Evolutionary conservation across 2,888 invertebrate genomes (phyloP), one percentile per base, ranked within the genome.

Genomic region (Caenorhabditis virilis): DNA sequence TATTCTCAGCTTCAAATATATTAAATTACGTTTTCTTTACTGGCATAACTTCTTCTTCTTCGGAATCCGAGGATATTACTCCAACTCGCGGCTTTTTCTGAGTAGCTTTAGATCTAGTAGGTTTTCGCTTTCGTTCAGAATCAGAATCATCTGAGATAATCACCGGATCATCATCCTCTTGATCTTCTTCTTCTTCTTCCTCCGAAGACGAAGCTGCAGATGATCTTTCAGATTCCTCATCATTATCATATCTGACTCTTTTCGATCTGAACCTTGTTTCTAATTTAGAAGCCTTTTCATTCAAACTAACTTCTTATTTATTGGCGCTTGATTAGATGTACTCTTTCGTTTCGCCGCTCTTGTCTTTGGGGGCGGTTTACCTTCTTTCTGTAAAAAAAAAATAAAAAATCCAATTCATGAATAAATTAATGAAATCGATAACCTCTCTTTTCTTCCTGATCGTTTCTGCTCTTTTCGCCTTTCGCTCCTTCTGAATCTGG

Each of bases 401-500:
- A 15, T n/a, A n/a, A n/a, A n/a, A n/a, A n/a, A n/a, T n/a, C n/a
- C n/a, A n/a, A n/a, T n/a, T n/a, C n/a, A 51, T 51, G 7, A 7
- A 22, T 11, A n/a, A 30, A 4, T 48, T 35, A n/a, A 45, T 47
- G 33, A 47, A 27, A 33, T 33, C 6, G 20, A 6, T 13, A 9
- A 27, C 51, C 51, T 57, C 43, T 36, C 45, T 25, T 27, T 57
- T 66, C 16, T 52, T 56, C 22, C 50, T 54, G 42, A 57, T 4
- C 16, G 43, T 61, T 25, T 27, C 45, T 7, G 56, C 57, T 36
- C 66, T 9, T 43, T 53, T 60, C 35, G 18, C 56, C 51, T 65
- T 57, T 13, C 55, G 25, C 33, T 66, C 58, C 20, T 56, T 35
- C 35, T 43, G 52, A 5, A 61, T 58, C 39, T 66, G 46, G n/a